These are phyloP conservation scores for Scaptomyza graminum DNA, from an alignment of 1,140 invertebrate genomes.

Conservation along the genomic window DNA sequence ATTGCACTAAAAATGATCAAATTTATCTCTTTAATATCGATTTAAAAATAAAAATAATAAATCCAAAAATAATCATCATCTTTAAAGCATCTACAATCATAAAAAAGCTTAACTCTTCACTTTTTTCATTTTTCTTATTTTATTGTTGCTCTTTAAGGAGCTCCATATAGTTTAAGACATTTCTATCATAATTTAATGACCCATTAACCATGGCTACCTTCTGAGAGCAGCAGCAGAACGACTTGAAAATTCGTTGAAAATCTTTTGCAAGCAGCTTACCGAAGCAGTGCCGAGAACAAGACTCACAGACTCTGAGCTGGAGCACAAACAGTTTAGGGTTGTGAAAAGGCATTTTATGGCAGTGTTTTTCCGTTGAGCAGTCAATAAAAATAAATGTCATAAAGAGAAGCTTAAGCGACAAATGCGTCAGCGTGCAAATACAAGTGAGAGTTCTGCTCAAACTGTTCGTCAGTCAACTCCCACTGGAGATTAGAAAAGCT, in stretches of 20 bases:
- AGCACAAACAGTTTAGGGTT: conserved; percentile 40
- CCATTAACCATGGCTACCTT: background rate
- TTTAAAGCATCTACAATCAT: too few species aligned
- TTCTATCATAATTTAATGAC: conserved; percentile 37
- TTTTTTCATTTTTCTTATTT: conserved; percentile 10
- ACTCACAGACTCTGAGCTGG: background rate
- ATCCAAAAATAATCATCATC: too few species aligned
- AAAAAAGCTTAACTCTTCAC: too few species aligned
- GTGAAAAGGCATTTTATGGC: conserved; percentile 41
- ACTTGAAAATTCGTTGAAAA: conserved; percentile 44
- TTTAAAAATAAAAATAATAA: too few species aligned
- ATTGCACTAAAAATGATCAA: too few species aligned
- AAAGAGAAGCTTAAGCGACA: conserved; percentile 71
- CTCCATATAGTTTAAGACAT: conserved; percentile 31
- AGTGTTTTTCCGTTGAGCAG: conserved; percentile 44
- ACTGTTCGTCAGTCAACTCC: background rate
- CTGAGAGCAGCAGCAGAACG: background rate
- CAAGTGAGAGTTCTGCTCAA: conserved; percentile 5
- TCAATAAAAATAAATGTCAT: conserved; percentile 83
- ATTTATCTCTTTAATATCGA: too few species aligned
- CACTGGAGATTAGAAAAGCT: conserved; percentile 4
- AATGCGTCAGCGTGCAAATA: conserved; percentile 66
- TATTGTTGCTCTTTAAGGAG: conserved; percentile 22
- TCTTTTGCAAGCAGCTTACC: conserved; percentile 65
- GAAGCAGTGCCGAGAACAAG: conserved; percentile 8